Conservation (phyloP, 2,113 vertebrate species). For the Gobiocypris rarus region DNA sequence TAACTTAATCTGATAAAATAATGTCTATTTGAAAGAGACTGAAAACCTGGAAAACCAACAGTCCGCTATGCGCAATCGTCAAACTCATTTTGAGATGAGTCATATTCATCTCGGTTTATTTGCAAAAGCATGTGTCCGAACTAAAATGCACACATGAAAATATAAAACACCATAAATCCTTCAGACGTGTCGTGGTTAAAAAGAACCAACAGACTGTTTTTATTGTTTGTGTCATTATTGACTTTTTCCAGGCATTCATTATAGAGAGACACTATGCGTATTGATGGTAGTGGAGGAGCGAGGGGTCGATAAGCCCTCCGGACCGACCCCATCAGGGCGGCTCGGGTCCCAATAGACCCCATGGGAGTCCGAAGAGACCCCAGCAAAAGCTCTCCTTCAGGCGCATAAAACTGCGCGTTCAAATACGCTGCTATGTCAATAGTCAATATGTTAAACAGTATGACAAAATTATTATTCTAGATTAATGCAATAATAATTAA, state of each 20-base stretch:
- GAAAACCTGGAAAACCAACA: background rate
- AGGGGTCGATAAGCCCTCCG: conserved; percentile 64
- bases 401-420: background rate
- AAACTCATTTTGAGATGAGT: background rate
- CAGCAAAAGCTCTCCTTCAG: conserved; percentile 3
- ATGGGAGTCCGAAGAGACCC: conserved; percentile 13
- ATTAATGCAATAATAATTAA: background rate
- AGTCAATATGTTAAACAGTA: background rate
- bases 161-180: background rate
- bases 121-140: background rate
- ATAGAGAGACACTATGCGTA: conserved; percentile 61
- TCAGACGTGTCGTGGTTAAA: conserved; percentile 40
- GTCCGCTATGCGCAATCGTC: background rate
- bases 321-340: conserved; percentile 63
- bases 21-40: background rate
- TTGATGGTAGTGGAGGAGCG: conserved; percentile 31
- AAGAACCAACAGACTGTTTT: conserved; percentile 46
- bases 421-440: background rate
- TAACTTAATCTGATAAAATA: background rate
- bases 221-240: conserved; percentile 61
- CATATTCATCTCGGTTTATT: background rate
- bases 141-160: background rate
- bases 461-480: background rate
- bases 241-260: conserved; percentile 56
- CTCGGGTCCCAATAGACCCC: conserved; percentile 47